phyloP scores from a whole-genome alignment of 2,797 vertebrate genomes.

The Loris lydekkerianus region DNA sequence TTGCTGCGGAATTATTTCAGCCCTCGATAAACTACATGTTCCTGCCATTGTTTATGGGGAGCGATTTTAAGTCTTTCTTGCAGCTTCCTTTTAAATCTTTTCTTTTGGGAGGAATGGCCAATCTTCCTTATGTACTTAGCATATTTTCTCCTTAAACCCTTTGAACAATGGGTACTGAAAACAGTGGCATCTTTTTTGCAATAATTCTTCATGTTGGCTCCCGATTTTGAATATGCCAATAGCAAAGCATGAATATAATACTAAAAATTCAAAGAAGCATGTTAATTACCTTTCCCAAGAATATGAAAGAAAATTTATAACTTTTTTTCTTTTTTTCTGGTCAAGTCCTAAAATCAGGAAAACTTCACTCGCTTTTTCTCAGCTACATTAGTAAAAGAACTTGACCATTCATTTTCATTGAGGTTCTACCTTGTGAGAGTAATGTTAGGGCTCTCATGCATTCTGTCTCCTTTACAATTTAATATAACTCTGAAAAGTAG shows the following conservation, averaged over 20 bases:
- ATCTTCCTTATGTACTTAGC: slow-evolving; percentile 66
- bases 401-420: background rate
- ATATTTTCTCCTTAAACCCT: slow-evolving; percentile 70
- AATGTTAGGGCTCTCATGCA: background rate
- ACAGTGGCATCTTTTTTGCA: slow-evolving; percentile 58
- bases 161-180: slow-evolving; percentile 49
- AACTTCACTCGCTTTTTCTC: background rate
- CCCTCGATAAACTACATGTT: slow-evolving; percentile 47
- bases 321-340: slow-evolving; percentile 49
- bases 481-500: background rate
- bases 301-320: slow-evolving; percentile 2
- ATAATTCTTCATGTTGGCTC: slow-evolving; percentile 44
- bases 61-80: slow-evolving; percentile 72
- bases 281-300: slow-evolving; percentile 72
- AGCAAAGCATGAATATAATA: slow-evolving; percentile 57
- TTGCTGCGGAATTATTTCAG: slow-evolving; percentile 71
- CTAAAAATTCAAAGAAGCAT: slow-evolving; percentile 56
- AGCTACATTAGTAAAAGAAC: background rate
- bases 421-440: background rate
- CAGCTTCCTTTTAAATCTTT: slow-evolving; percentile 69
- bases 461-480: background rate
- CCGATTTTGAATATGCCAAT: slow-evolving; percentile 67
- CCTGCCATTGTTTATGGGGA: slow-evolving; percentile 71
- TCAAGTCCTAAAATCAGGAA: slow-evolving; percentile 31
- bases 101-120: slow-evolving; percentile 64